Percentiles rank a stretch among this genome's conserved stretches.
Conservation (phyloP, 1,140 invertebrate species). For the Eulimnadia texana region DNA sequence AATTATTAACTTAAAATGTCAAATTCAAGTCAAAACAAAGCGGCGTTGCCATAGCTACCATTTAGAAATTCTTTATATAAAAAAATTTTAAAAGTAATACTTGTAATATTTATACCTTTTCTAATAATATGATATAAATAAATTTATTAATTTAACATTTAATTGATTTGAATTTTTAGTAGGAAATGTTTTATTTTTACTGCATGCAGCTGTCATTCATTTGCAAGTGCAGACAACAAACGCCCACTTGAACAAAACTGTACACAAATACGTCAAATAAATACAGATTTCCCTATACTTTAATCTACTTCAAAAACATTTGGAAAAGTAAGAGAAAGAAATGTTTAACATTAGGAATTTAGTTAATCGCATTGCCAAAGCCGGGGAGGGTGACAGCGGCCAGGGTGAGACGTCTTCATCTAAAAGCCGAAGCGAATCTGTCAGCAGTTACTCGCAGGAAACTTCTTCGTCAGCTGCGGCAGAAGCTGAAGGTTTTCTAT, state of each 20-base stretch:
- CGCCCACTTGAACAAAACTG: neutral
- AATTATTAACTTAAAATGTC: no score
- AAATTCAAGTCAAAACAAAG: no score
- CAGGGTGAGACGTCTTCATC: neutral
- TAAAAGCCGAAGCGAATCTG: neutral
- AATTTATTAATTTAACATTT: no score
- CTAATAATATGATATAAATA: no score
- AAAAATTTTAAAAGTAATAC: no score
- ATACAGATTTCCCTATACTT: neutral
- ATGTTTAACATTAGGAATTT: conserved; percentile 16
- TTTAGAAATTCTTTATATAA: no score
- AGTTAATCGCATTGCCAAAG: conserved; percentile 9
- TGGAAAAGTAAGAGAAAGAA: neutral
- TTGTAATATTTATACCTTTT: no score
- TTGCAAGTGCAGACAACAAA: neutral
- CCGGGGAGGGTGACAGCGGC: neutral
- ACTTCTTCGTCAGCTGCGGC: neutral
- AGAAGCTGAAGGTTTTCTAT: conserved; percentile 30
- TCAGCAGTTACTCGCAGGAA: neutral
- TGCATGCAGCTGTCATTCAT: no score
- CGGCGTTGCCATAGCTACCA: no score
- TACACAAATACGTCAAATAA: no score
- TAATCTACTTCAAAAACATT: neutral
- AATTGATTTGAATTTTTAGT: no score
- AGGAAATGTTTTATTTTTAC: no score